These are phyloP conservation scores for Elegia similella DNA, from an alignment of 2,888 invertebrate species.

Conservation along the genomic window DNA sequence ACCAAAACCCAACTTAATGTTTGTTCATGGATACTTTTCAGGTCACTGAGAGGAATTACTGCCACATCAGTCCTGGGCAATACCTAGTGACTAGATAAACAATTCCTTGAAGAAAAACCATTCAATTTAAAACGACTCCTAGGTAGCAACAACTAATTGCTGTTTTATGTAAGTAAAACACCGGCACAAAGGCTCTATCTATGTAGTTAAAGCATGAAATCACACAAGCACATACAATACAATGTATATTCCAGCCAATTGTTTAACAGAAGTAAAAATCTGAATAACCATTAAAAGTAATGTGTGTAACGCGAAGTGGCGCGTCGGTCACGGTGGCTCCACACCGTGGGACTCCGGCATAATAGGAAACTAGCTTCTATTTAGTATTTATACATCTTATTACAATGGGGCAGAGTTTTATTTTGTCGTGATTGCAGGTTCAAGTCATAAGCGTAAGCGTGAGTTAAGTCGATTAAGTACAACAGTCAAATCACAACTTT, in stretches of 20 bases:
- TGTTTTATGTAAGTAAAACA: not conserved
- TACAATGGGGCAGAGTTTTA: constrained; percentile 25
- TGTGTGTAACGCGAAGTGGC: constrained; percentile 27
- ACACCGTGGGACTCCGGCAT: constrained; percentile 34
- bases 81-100: too few species aligned
- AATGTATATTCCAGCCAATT: not conserved
- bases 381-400: constrained; percentile 28
- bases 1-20: too few species aligned
- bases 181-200: not conserved
- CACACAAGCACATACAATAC: not conserved
- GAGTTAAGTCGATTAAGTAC: too few species aligned
- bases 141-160: too few species aligned
- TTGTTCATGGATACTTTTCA: too few species aligned
- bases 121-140: too few species aligned
- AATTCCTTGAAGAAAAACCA: too few species aligned
- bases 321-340: constrained; percentile 42
- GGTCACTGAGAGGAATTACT: too few species aligned
- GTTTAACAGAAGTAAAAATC: constrained; percentile 1
- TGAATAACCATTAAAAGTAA: constrained; percentile 6
- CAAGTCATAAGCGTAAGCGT: not conserved
- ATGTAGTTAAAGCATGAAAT: not conserved
- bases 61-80: too few species aligned
- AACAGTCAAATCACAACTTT: too few species aligned
- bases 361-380: constrained; percentile 25
- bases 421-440: constrained; percentile 3